These are phyloP conservation scores for Channa maculata DNA, from an alignment of 2,113 vertebrate genomes.

Conservation along the genomic window DNA sequence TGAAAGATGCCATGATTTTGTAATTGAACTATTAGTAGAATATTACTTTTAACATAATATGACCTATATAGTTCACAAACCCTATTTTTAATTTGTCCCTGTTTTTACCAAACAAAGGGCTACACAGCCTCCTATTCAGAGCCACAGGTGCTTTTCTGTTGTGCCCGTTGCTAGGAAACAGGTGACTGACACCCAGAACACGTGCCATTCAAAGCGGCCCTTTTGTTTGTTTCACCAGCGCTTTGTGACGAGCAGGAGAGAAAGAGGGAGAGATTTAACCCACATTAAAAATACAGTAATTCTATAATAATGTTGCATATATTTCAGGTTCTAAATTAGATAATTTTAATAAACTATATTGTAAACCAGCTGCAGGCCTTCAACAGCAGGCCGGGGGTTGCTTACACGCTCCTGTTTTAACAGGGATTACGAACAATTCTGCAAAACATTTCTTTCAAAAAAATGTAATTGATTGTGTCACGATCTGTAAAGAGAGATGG, in stretches of 20 bases:
- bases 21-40: not conserved
- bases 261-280: conserved; percentile 36
- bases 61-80: not conserved
- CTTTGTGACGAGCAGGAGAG: conserved; percentile 35
- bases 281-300: conserved; percentile 17
- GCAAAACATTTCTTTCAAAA: not conserved
- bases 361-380: conserved; percentile 18
- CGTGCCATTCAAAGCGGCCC: conserved; percentile 78
- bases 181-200: conserved; percentile 82
- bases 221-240: conserved; percentile 78
- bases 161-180: conserved; percentile 86
- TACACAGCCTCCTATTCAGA: conserved; percentile 61
- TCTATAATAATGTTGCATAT: conserved; percentile 17
- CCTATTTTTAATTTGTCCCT: not conserved
- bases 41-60: not conserved
- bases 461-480: not conserved
- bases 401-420: not conserved
- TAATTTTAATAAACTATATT: conserved; percentile 2
- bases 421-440: conserved; percentile 3
- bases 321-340: conserved; percentile 9
- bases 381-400: not conserved
- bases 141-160: conserved; percentile 86
- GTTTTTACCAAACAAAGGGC: conserved; percentile 25
- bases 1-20: not conserved
- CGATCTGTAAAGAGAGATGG: not conserved